Base-by-base conservation (phyloP, 2,888 invertebrate genomes). In the Mesorhabditis sp. region DNA sequence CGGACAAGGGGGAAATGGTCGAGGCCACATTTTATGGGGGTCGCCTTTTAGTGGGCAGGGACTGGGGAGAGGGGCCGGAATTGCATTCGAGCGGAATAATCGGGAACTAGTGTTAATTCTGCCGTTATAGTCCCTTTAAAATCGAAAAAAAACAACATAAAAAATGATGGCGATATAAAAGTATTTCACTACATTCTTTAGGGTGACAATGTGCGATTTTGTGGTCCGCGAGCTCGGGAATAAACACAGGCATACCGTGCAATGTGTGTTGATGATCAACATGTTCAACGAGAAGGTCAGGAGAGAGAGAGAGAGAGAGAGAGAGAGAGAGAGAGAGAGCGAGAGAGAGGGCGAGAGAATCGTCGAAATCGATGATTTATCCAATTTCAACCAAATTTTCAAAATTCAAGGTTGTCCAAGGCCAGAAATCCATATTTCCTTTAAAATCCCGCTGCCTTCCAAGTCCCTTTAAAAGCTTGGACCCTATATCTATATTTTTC, bases 151-250 rank as follows among this genome's bases (percentile, higher is more conserved):
- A n/a, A 50, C 58, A 50, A 50, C 10, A 28, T 28, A 28, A 28
- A 28, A 13, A 10, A 13, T 50, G 58, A 50, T 13, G n/a, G 7
- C 58, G 58, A 50, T 50, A 13, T 10, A 13, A 50, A 50, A 13
- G 7, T 1, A 2, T n/a, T 50, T n/a, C 7, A 50, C n/a, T 10
- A 50, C 7, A n/a, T 50, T n/a, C 1, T 74, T 42, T 69, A 77
- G 86, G 72, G 86, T 86, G 28, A 86, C 86, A 6, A 82, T 86
- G 85, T 86, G 86, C 77, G 86, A 86, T 76, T 87, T 86, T 74
- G 85, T 83, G 69, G 85, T 87, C 43, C 78, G 88, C 28, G 87
- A 87, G 73, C 83, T 88, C 67, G 86, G 86, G 42, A 88, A 87
- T 76, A 86, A 87, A 44, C 88, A 88, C 77, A 81, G 86, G 44